These are phyloP conservation scores for Teleiodes luculella DNA, from an alignment of 2,888 invertebrate species.

Conservation along the genomic window DNA sequence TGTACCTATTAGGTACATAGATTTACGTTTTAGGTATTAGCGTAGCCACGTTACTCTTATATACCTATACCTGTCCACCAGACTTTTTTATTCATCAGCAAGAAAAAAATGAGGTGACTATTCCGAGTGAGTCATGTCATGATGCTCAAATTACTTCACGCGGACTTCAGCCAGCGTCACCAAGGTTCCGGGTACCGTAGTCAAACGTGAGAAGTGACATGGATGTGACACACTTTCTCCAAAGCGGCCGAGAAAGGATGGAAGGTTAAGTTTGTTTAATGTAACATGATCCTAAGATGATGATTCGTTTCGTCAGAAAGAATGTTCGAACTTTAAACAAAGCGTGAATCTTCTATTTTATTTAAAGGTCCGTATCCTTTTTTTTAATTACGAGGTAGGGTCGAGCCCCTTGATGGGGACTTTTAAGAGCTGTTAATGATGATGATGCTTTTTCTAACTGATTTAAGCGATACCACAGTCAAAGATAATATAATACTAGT, in stretches of 20 bases:
- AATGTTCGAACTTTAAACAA: too few relatives aligned
- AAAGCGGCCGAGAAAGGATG: background rate
- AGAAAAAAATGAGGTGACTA: background rate
- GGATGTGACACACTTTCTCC: conserved; percentile 5
- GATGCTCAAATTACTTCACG: background rate
- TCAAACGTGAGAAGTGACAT: background rate
- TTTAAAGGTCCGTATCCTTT: too few relatives aligned
- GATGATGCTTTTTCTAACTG: too few relatives aligned
- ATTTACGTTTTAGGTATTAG: background rate
- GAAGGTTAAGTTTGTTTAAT: background rate
- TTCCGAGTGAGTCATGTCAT: background rate
- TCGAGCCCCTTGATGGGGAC: too few relatives aligned
- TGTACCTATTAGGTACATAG: background rate
- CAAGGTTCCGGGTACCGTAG: background rate
- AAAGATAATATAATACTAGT: too few relatives aligned
- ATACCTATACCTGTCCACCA: background rate
- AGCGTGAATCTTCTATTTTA: too few relatives aligned
- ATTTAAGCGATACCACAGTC: too few relatives aligned
- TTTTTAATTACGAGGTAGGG: too few relatives aligned
- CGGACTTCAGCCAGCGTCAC: background rate
- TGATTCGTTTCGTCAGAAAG: too few relatives aligned
- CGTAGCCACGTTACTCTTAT: background rate
- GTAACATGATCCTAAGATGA: too few relatives aligned
- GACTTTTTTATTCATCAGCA: background rate
- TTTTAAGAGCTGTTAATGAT: too few relatives aligned